Percentiles rank a stretch among this genome's conserved stretches.
Conservation (phyloP, 1,140 invertebrate species). For the Atta cephalotes region DNA sequence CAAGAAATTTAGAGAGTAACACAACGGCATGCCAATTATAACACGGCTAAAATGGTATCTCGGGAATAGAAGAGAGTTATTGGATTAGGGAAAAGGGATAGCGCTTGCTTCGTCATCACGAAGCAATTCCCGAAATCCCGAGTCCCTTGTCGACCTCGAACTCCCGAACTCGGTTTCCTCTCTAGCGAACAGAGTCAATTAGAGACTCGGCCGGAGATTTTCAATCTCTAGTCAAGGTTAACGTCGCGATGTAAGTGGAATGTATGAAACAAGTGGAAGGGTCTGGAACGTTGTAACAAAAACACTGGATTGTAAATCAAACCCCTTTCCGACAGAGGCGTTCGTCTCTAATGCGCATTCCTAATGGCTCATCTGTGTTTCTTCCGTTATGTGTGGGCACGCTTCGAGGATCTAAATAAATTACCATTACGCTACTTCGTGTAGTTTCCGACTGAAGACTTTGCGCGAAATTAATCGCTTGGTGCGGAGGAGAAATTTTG, state of each 20-base stretch:
- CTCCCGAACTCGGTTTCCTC: constrained; percentile 63
- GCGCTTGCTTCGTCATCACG: constrained; percentile 80
- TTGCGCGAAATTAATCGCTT: constrained; percentile 51
- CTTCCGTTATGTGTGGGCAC: constrained; percentile 46
- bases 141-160: constrained; percentile 74
- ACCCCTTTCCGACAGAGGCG: background rate
- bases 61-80: constrained; percentile 75
- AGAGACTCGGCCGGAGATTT: constrained; percentile 68
- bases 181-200: constrained; percentile 74
- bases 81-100: constrained; percentile 78
- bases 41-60: constrained; percentile 50
- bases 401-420: constrained; percentile 55
- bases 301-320: constrained; percentile 63
- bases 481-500: constrained; percentile 43
- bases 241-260: constrained; percentile 32
- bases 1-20: background rate
- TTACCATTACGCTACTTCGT: constrained; percentile 59
- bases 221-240: constrained; percentile 71
- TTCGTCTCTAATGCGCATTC: constrained; percentile 37
- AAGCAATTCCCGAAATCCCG: constrained; percentile 81
- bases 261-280: background rate
- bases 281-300: constrained; percentile 42
- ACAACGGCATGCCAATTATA: constrained; percentile 48
- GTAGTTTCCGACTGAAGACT: constrained; percentile 42
- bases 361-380: constrained; percentile 48